Conservation (phyloP, 2,797 vertebrate genomes). For the Vipera latastei region DNA sequence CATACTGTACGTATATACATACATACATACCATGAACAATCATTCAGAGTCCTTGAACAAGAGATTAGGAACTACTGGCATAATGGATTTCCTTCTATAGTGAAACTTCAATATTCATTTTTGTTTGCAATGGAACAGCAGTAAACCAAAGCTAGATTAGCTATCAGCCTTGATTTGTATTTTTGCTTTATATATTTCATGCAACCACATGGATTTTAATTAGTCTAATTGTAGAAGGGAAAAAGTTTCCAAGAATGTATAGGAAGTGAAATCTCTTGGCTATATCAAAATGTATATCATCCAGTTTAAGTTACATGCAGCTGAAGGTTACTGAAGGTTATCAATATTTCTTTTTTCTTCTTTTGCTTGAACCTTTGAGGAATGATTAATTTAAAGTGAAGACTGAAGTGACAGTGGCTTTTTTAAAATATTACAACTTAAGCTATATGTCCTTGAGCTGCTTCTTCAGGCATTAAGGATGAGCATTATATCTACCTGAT, state of each 20-base stretch:
- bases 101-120: background rate
- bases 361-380: background rate
- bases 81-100: background rate
- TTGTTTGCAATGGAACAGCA: no score
- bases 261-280: no score
- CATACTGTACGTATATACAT: background rate
- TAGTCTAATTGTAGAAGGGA: no score
- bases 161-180: background rate
- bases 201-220: no score
- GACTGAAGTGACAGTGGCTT: background rate
- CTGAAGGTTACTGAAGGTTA: no score
- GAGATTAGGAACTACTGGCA: background rate
- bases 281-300: background rate
- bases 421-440: background rate
- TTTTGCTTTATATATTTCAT: no score
- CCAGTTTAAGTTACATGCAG: background rate
- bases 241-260: no score
- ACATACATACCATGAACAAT: background rate
- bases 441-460: background rate
- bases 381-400: background rate
- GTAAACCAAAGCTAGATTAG: background rate
- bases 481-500: background rate
- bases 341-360: background rate
- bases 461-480: background rate
- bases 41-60: background rate